phyloP scores from a whole-genome alignment of 2,888 invertebrate genomes.

The Pollenia angustigena region DNA sequence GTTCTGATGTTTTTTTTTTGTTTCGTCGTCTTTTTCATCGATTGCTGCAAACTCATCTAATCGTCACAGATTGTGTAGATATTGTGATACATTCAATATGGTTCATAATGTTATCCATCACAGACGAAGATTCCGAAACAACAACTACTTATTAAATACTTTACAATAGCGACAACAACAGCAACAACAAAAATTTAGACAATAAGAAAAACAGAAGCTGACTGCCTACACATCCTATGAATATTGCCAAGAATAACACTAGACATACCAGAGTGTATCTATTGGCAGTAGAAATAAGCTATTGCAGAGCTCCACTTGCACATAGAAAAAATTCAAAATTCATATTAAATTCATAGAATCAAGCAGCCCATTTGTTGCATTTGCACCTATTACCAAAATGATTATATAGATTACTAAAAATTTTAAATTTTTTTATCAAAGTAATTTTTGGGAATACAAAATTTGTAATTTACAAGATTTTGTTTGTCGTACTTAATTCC shows the following conservation, averaged over 20 bases:
- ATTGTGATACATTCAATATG: conserved; percentile 65
- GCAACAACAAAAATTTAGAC: not conserved
- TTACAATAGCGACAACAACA: conserved; percentile 33
- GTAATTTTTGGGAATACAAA: no score
- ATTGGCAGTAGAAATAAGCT: no score
- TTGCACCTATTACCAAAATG: no score
- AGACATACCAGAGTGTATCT: not conserved
- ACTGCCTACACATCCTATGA: conserved; percentile 63
- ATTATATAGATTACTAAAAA: no score
- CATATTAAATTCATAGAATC: no score
- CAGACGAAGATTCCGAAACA: conserved; percentile 40
- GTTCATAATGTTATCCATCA: conserved; percentile 48
- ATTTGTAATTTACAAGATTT: no score
- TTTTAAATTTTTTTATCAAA: no score
- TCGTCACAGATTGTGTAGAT: conserved; percentile 73
- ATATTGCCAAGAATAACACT: conserved; percentile 46
- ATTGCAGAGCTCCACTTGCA: no score
- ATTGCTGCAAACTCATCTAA: conserved; percentile 73
- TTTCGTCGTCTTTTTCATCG: conserved; percentile 49
- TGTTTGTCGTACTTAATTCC: no score
- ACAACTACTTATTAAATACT: conserved; percentile 63
- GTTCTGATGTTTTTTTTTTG: conserved; percentile 31
- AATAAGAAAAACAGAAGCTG: conserved; percentile 63
- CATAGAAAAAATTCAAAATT: no score
- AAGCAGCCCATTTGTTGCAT: not conserved